phyloP scores from a whole-genome alignment of 2,113 vertebrate species.

The Elephas maximus region DNA sequence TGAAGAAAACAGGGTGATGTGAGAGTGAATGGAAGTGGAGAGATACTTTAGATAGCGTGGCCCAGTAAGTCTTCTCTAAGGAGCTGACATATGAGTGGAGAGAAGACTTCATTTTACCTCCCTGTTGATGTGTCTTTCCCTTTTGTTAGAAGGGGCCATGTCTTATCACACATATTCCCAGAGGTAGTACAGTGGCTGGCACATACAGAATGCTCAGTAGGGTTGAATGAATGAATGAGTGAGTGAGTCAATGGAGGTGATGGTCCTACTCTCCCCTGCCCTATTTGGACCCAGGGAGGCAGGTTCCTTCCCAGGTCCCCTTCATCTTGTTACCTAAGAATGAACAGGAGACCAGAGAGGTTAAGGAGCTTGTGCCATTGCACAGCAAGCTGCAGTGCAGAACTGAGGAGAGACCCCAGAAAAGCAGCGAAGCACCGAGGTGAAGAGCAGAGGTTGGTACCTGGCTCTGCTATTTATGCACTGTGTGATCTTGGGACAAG shows the following conservation, averaged over 20 bases:
- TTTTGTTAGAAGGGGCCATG: neutral
- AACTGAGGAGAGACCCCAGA: neutral
- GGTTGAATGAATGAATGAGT: neutral
- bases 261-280: neutral
- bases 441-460: neutral
- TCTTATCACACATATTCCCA: neutral
- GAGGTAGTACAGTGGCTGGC: neutral
- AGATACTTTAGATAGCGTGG: neutral
- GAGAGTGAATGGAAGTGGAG: neutral
- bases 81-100: neutral
- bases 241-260: neutral
- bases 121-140: neutral
- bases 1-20: neutral
- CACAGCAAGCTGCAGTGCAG: rapidly evolving
- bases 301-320: neutral
- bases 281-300: neutral
- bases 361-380: neutral
- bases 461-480: neutral
- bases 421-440: neutral
- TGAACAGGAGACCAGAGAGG: neutral
- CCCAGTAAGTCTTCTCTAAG: neutral
- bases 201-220: neutral
- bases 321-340: neutral
- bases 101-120: neutral
- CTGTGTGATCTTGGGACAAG: neutral